Evolutionary conservation across 2,888 invertebrate species (phyloP), one percentile per base, ranked within the genome.

Genomic region (Dromius quadrimaculatus): DNA sequence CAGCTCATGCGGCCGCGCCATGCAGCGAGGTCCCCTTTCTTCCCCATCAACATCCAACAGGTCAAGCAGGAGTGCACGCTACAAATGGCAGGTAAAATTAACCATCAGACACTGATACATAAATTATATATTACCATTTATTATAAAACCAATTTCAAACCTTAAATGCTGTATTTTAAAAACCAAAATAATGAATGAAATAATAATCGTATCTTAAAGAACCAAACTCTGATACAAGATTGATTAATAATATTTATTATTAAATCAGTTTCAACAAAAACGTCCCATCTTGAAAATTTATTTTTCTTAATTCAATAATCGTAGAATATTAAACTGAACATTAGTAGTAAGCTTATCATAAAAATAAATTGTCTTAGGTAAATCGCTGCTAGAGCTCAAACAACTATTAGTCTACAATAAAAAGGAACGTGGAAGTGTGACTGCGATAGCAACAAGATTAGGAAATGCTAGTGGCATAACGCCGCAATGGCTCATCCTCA

Each of bases 11-110:
- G 92, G 77, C 92, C 95, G 2, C 84, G 93, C 15, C 95, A 95
- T 84, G 93, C 93, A 73, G 95, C 97, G 73, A 87, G 97, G 76
- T 92, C 94, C 77, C 96, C 97, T 72, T 90, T 90, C 82, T 89
- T 88, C 80, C 88, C 90, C 76, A 89, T 92, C 80, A 92, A 92
- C 84, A 87, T 91, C 75, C 87, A 88, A 79, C 89, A 92, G 77
- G 91, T 94, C 82, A 95, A 94, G 81, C 92, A 93, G 84, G 95
- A 95, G 85, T 95, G 95, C 91, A 83, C 83, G 72, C 81, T 84
- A 0, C 84, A 87, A 75, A 87, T 89, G 81, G 83, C 85, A 59
- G 85, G 85, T 71, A 83, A 28, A 28, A 28, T 8, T 5, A 28
- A 28, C 28, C 3, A 28, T 5, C 28, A 28, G 8, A 28, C 28